Percentiles rank a stretch among this genome's conserved stretches.
Evolutionary conservation across 2,888 invertebrate species (phyloP).

Genomic region (Rutpela maculata): DNA sequence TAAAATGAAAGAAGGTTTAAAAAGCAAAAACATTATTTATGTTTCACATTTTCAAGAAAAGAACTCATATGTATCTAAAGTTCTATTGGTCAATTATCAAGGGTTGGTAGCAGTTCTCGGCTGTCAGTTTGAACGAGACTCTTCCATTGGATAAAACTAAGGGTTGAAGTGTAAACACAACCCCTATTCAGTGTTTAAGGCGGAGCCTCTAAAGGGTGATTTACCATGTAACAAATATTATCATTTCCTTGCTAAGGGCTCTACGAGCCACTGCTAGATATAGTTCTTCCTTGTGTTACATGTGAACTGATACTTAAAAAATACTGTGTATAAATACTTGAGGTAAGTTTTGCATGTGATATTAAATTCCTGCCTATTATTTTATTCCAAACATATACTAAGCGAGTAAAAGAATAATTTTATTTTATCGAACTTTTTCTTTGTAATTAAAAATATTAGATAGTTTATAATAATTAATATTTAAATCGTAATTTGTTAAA

Average conservation of each 20-base stretch:
- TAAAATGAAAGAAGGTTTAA: conserved; percentile 30
- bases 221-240: conserved; percentile 64
- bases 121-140: conserved; percentile 64
- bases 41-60: conserved; percentile 60
- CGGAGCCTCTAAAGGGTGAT: conserved; percentile 67
- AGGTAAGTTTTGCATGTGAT: conserved; percentile 43
- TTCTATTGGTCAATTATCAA: conserved; percentile 69
- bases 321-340: conserved; percentile 14
- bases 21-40: conserved; percentile 56
- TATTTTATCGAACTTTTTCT: too few species aligned
- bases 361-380: background rate
- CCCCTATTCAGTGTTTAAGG: conserved; percentile 68
- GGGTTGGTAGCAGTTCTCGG: conserved; percentile 66
- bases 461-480: too few species aligned
- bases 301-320: conserved; percentile 47
- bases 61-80: conserved; percentile 57
- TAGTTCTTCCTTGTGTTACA: conserved; percentile 45
- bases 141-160: conserved; percentile 69
- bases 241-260: conserved; percentile 63
- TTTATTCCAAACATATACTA: too few species aligned
- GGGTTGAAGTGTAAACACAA: conserved; percentile 70
- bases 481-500: too few species aligned
- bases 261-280: conserved; percentile 51
- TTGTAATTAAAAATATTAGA: too few species aligned
- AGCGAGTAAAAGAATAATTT: too few species aligned